Base-by-base conservation (phyloP, 2,797 vertebrate genomes). In the Chloroceryle amazona region DNA sequence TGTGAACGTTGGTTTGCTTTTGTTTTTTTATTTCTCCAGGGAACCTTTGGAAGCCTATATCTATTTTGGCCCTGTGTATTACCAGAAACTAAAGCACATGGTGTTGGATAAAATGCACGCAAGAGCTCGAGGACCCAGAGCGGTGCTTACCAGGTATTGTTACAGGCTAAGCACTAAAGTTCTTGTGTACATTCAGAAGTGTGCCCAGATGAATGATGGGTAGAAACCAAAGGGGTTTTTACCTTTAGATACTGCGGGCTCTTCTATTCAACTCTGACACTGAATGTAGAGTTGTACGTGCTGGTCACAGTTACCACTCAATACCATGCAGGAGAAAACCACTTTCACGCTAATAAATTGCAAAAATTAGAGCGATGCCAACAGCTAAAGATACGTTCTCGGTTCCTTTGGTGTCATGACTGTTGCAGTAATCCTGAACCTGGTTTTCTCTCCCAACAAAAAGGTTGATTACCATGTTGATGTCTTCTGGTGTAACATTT, bases 51-150 rank as follows among this genome's bases (percentile, higher is more conserved):
- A 99, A 97, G 99, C 99, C 0, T 99, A 99, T 86, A 99, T 99
- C 97, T 99, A 99, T 97, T 99, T 99, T 83, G 99, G 99, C 28
- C 99, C 99, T 0, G 99, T 99, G 35, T 99, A 99, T 97, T 99
- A 99, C 96, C 99, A 99, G 98, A 99, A 99, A 91, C 98, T 99
- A 71, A 99, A 99, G 94, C 99, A 99, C 98, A 99, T 99, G 99
- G 99, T 99, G 62, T 98, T 99, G 55, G 99, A 99, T 96, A 99
- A 99, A 98, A 99, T 99, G 99, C 99, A 99, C 2, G 99, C 99
- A 81, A 98, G 99, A 97, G 99, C 99, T 60, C 98, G 99, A 42
- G 99, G 99, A 18, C 99, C 99, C 12, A 98, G 99, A 91, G 99
- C 99, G 1, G 99, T 99, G 75, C 99, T 99, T 42, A 99, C 99